Evolutionary conservation across 2,113 vertebrate species (phyloP).

Genomic region (Pseudorhombus dupliciocellatus): DNA sequence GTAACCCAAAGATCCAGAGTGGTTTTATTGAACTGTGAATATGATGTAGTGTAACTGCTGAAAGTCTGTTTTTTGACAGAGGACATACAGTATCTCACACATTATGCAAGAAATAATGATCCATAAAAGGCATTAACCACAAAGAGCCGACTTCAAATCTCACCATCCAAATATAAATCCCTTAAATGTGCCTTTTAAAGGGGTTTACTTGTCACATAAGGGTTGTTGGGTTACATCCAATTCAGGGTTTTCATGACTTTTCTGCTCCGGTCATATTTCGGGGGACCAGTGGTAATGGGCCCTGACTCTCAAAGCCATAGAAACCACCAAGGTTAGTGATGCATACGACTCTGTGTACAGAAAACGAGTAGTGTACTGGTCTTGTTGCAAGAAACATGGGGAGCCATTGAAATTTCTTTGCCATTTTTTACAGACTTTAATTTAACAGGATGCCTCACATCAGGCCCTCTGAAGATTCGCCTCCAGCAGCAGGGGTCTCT

Average conservation of each 20-base stretch:
- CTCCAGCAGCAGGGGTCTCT: conserved; percentile 80
- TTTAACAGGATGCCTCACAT: conserved; percentile 74
- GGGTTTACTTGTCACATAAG: conserved; percentile 33
- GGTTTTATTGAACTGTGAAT: conserved; percentile 35
- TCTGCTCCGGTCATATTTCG: conserved; percentile 42
- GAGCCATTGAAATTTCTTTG: conserved; percentile 57
- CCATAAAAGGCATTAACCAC: conserved; percentile 17
- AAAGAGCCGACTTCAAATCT: conserved; percentile 21
- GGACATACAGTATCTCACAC: conserved; percentile 10
- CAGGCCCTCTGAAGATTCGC: conserved; percentile 65
- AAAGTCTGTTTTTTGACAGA: conserved; percentile 19
- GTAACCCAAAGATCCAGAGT: conserved; percentile 26
- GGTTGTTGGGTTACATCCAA: conserved; percentile 28
- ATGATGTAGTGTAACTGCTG: conserved; percentile 39
- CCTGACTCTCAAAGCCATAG: conserved; percentile 15
- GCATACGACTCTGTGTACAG: conserved; percentile 34
- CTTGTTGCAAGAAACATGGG: conserved; percentile 56
- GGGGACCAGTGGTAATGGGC: conserved; percentile 35
- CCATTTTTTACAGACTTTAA: conserved; percentile 74
- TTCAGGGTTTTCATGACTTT: conserved; percentile 27
- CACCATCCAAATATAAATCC: conserved; percentile 6
- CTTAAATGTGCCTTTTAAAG: conserved; percentile 18
- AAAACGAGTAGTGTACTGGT: conserved; percentile 30
- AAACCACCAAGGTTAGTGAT: conserved; percentile 48
- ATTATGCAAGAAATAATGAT: conserved; percentile 18